Evolutionary conservation across 2,888 invertebrate species (phyloP), one percentile per base, ranked within the genome.

Genomic region (Sinelater perroti): DNA sequence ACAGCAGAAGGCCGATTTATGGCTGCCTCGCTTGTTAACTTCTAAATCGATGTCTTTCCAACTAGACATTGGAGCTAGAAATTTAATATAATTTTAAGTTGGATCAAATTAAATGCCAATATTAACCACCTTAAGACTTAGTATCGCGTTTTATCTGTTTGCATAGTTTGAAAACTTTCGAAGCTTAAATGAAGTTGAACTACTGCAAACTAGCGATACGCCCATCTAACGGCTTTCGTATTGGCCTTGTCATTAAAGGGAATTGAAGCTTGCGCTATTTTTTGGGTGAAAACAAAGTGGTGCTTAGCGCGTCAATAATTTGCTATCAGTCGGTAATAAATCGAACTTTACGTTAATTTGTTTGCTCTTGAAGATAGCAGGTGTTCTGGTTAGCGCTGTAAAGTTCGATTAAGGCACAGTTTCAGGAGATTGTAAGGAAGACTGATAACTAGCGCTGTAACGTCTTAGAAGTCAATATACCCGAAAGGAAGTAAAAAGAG

Each of bases 401-500:
- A 59, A 59, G 54, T 59, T 55, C 59, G 50, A 59, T 59, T 59
- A 59, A 44, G 50, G 31, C 31, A 55, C 45, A 46, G 54, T 59
- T 59, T 55, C 59, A 50, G 33, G 26, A 59, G 51, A 59, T 50
- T 50, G 55, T 51, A 55, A 55, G 49, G 46, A 50, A 55, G 54
- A 53, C 49, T 56, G 62, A 62, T 63, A 63, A 63, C 66, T 64
- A 66, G 56, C 61, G 51, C 62, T 57, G 60, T 62, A 66, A 54
- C 61, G 49, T 60, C 64, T 64, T 60, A 61, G 65, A 62, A 59
- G 60, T 61, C 54, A 61, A 60, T 61, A 64, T 63, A 47, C 20
- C 62, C 66, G 67, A 67, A 68, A 56, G 68, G 68, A 69, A 65
- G 65, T 64, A 60, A 66, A 69, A 66, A 67, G 67, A 69, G 70